Conservation (phyloP, 2,888 invertebrate species). For the Cylloceria caligata region DNA sequence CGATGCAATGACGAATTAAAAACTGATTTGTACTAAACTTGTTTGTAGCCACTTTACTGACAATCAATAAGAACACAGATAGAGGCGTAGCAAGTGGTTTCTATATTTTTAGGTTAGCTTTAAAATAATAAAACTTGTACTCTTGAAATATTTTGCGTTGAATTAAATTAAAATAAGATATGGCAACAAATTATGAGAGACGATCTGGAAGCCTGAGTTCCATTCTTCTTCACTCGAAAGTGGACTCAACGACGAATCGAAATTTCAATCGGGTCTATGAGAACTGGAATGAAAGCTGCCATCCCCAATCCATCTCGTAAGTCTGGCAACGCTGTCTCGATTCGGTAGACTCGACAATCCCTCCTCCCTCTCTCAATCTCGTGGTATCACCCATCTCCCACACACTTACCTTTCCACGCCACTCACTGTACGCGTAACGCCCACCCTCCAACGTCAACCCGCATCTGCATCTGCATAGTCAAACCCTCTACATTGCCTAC, state of each 20-base stretch:
- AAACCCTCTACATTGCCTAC: slow-evolving; percentile 70
- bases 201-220: too few relatives aligned
- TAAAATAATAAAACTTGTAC: too few relatives aligned
- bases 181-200: too few relatives aligned
- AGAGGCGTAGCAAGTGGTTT: too few relatives aligned
- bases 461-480: slow-evolving; percentile 68
- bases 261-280: not conserved
- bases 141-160: too few relatives aligned
- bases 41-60: too few relatives aligned
- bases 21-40: too few relatives aligned
- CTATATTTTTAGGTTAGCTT: too few relatives aligned
- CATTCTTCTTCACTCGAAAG: not conserved
- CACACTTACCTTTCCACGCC: not conserved
- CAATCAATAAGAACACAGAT: too few relatives aligned
- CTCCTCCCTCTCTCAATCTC: slow-evolving; percentile 29
- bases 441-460: slow-evolving; percentile 60
- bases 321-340: slow-evolving; percentile 51
- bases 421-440: slow-evolving; percentile 42
- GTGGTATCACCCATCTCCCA: slow-evolving; percentile 14
- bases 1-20: too few relatives aligned
- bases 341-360: slow-evolving; percentile 47
- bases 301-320: not conserved
- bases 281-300: slow-evolving; percentile 16
- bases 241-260: not conserved
- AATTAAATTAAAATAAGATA: too few relatives aligned